These are phyloP conservation scores for Palythoa grandis DNA, from an alignment of 92 coral and sea anemone species.

Conservation along the genomic window DNA sequence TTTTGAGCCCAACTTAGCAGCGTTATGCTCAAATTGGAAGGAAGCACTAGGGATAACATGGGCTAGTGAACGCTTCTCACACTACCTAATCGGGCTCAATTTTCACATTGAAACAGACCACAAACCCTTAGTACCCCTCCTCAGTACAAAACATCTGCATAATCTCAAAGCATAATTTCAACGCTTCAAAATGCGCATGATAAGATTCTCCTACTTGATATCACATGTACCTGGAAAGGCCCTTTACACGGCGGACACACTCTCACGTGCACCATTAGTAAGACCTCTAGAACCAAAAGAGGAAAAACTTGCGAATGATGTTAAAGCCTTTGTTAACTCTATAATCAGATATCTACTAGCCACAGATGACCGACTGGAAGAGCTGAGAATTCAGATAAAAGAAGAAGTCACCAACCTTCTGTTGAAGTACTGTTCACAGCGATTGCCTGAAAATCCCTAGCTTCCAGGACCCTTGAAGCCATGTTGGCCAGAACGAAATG, in stretches of 20 bases:
- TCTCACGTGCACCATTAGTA: slow-evolving; percentile 51
- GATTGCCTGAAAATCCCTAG: slow-evolving; percentile 55
- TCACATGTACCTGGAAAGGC: slow-evolving; percentile 60
- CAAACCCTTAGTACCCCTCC: slow-evolving; percentile 13
- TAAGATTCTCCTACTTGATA: slow-evolving; percentile 50
- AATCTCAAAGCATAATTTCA: slow-evolving; percentile 52
- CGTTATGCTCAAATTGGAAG: slow-evolving; percentile 60
- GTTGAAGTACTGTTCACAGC: slow-evolving; percentile 40
- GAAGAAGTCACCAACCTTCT: slow-evolving; percentile 46
- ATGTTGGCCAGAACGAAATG: slow-evolving; percentile 53
- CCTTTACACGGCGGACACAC: slow-evolving; percentile 56
- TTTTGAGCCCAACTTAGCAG: slow-evolving; percentile 51
- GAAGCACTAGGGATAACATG: slow-evolving; percentile 59
- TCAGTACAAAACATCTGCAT: slow-evolving; percentile 49
- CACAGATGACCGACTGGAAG: slow-evolving; percentile 42
- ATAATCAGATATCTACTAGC: slow-evolving; percentile 53
- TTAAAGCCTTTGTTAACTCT: slow-evolving; percentile 30
- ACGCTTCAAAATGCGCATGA: slow-evolving; percentile 49
- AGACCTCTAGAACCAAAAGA: slow-evolving; percentile 10
- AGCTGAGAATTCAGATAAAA: slow-evolving; percentile 47
- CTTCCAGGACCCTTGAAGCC: slow-evolving; percentile 44
- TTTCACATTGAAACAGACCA: slow-evolving; percentile 63
- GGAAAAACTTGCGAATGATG: slow-evolving; percentile 11
- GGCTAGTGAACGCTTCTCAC: slow-evolving; percentile 66
- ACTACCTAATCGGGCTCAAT: slow-evolving; percentile 46